Conservation (phyloP, 2,888 invertebrate species). For the Actias luna region DNA sequence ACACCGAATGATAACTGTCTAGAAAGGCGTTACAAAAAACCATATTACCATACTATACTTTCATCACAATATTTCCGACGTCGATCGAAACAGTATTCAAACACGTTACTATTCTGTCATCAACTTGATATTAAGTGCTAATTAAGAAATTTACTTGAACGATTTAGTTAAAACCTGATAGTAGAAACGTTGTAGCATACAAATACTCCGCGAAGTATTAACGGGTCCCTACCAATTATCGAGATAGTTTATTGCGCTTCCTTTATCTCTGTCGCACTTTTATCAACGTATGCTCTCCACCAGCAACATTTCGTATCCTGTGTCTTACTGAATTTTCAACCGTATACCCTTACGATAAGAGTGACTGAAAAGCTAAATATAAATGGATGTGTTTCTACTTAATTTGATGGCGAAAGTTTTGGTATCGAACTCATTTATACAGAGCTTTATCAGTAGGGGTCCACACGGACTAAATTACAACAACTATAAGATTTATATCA, state of each 20-base stretch:
- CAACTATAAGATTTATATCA: slow-evolving; percentile 24
- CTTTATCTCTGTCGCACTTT: slow-evolving; percentile 61
- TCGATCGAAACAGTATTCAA: too few species aligned
- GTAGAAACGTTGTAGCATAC: neutral
- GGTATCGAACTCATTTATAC: slow-evolving; percentile 73
- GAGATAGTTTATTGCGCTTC: slow-evolving; percentile 70
- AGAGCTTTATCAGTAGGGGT: slow-evolving; percentile 57
- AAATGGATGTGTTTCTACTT: slow-evolving; percentile 54
- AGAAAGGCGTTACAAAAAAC: neutral
- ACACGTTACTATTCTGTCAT: neutral
- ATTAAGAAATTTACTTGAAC: neutral
- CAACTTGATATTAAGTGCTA: neutral
- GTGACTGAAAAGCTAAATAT: neutral
- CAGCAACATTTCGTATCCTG: slow-evolving; percentile 22
- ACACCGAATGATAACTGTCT: neutral
- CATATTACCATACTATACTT: neutral
- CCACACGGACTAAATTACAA: slow-evolving; percentile 50
- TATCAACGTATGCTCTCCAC: slow-evolving; percentile 66
- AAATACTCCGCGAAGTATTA: slow-evolving; percentile 32
- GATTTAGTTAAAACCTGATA: neutral
- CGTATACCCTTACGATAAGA: slow-evolving; percentile 30
- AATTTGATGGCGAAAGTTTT: slow-evolving; percentile 76
- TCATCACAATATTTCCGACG: too few species aligned
- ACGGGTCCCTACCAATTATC: slow-evolving; percentile 72
- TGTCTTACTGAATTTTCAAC: slow-evolving; percentile 30